Conservation (phyloP, 2,113 vertebrate genomes). For the Ibidorhyncha struthersii region DNA sequence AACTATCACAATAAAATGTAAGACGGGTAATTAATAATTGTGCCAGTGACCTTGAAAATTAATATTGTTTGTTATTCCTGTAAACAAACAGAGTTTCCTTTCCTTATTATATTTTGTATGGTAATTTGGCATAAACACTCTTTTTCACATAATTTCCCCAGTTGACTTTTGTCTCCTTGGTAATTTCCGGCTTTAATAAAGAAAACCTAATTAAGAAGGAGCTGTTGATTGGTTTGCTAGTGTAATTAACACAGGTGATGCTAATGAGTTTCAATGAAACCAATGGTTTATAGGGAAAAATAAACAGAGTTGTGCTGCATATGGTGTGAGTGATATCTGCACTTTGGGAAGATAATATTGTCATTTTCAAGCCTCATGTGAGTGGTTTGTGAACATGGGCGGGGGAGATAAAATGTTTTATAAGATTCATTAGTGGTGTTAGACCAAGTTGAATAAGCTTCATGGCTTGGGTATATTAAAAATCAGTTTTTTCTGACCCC, state of each 20-base stretch:
- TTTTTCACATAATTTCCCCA: conserved; percentile 86
- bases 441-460: conserved; percentile 82
- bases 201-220: conserved; percentile 97
- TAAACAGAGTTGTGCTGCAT: conserved; percentile 76
- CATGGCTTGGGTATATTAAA: conserved; percentile 64
- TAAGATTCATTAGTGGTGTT: conserved; percentile 92
- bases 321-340: conserved; percentile 78
- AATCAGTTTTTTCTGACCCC: conserved; percentile 53
- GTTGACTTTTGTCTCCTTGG: conserved; percentile 91
- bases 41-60: conserved; percentile 82
- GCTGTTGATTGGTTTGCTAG: conserved; percentile 98
- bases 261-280: conserved; percentile 98
- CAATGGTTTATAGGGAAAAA: conserved; percentile 85
- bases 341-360: conserved; percentile 85
- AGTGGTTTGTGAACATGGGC: conserved; percentile 81
- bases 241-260: conserved; percentile 99
- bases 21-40: conserved; percentile 81
- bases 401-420: conserved; percentile 84
- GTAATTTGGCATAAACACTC: conserved; percentile 84
- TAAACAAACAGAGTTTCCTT: conserved; percentile 79
- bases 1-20: conserved; percentile 75
- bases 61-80: conserved; percentile 82
- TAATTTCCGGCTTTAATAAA: conserved; percentile 95
- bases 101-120: conserved; percentile 79
- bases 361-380: conserved; percentile 87